A percentile compares a stretch with the other conserved stretches of the same genome.
Conservation (phyloP, 2,888 invertebrate species). For the Galeopsomyia nigrocyanea region DNA sequence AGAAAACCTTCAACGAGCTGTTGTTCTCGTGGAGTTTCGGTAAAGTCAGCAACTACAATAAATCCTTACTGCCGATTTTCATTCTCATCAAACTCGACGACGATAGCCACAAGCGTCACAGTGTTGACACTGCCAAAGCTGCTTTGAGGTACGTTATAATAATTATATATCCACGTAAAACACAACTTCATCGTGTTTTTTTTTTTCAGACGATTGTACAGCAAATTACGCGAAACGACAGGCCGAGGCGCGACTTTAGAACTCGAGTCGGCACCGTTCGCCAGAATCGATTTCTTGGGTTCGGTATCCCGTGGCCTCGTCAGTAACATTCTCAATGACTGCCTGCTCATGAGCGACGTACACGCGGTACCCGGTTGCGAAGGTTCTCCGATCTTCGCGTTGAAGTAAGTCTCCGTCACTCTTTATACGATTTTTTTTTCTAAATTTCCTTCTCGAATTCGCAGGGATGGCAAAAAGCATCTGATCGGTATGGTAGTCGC, state of each 20-base stretch:
- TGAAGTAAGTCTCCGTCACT: too few relatives aligned
- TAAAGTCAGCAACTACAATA: slow-evolving; percentile 68
- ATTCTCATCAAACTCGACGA: slow-evolving; percentile 64
- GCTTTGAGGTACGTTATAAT: slow-evolving; percentile 16
- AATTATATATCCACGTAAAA: background rate
- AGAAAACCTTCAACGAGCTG: slow-evolving; percentile 70
- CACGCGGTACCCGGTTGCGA: slow-evolving; percentile 75
- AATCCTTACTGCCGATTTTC: slow-evolving; percentile 71
- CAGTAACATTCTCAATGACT: slow-evolving; percentile 73
- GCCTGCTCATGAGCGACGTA: slow-evolving; percentile 73
- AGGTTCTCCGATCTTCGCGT: slow-evolving; percentile 73
- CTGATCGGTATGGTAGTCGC: slow-evolving; percentile 72
- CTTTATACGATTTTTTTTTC: too few relatives aligned
- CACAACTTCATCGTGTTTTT: background rate
- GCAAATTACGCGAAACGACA: slow-evolving; percentile 51
- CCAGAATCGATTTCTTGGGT: slow-evolving; percentile 72
- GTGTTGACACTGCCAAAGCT: slow-evolving; percentile 7
- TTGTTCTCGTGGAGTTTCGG: slow-evolving; percentile 72
- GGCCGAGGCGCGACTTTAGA: slow-evolving; percentile 57
- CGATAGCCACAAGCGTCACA: slow-evolving; percentile 51
- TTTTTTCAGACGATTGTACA: slow-evolving; percentile 26
- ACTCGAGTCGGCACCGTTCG: slow-evolving; percentile 67
- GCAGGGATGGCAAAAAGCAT: slow-evolving; percentile 41
- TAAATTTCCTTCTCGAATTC: too few relatives aligned
- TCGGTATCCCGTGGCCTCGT: slow-evolving; percentile 73